phyloP scores from a whole-genome alignment of 2,113 vertebrate genomes.

The Bungarus multicinctus region DNA sequence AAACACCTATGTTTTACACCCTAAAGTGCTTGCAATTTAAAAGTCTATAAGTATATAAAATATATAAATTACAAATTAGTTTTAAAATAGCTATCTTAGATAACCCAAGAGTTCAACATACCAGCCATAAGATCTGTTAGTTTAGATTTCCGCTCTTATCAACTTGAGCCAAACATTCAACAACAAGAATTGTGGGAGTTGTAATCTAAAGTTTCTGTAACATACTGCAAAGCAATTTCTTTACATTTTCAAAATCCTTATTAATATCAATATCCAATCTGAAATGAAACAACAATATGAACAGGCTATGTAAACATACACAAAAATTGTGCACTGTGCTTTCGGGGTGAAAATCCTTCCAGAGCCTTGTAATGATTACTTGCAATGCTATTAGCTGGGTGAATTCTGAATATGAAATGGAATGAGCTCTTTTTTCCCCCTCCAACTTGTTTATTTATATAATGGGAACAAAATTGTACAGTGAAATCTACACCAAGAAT shows the following conservation, averaged over 20 bases:
- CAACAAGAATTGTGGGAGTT: background rate
- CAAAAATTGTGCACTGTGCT: slow-evolving; percentile 31
- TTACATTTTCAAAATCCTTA: background rate
- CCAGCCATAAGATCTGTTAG: background rate
- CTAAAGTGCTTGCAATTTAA: background rate
- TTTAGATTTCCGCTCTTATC: background rate
- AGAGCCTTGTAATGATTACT: slow-evolving; percentile 48
- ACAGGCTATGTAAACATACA: background rate
- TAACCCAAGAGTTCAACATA: background rate
- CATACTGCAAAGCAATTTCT: background rate
- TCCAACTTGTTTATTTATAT: slow-evolving; percentile 65
- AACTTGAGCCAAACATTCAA: background rate
- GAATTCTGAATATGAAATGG: slow-evolving; percentile 40
- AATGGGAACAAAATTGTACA: slow-evolving; percentile 56
- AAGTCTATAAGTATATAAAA: background rate
- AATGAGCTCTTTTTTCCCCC: slow-evolving; percentile 48
- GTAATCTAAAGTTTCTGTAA: background rate
- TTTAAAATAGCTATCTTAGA: background rate
- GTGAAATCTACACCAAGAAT: slow-evolving; percentile 64
- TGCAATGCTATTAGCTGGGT: slow-evolving; percentile 47
- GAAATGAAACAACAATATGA: background rate
- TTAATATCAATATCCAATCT: background rate
- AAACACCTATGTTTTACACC: background rate
- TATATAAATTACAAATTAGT: background rate
- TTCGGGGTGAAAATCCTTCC: slow-evolving; percentile 55